Base-by-base conservation (phyloP, 1,140 invertebrate genomes). In the Macrobrachium nipponense region DNA sequence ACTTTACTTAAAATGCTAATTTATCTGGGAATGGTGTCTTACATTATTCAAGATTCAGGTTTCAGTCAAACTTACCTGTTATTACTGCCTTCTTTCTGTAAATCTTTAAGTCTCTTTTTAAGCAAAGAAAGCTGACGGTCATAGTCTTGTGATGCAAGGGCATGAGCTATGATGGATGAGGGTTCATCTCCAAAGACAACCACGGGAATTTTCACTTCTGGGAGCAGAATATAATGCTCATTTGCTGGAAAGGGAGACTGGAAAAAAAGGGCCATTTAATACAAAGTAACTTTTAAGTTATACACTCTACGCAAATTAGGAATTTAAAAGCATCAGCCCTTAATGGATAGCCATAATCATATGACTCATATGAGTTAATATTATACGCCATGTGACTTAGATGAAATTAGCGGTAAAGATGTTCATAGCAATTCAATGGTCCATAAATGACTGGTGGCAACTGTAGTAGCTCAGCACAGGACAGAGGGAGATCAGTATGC, bases 161-260 rank as follows among this genome's bases (percentile, higher is more conserved):
- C 94, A 90, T 96, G 97, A 0, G 97, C 96, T 83, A 98, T 96
- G 73, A 98, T 95, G 0, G 97, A 98, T 88, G 96, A 97, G 2
- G 95, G 95, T 90, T 98, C 96, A 18, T 94, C 93, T 90, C 98
- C 96, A 88, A 95, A 95, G 0, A 98, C 95, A 15, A 96, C 92
- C 12, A 98, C 92, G 2, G 95, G 95, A 20, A 95, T 93, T 60
- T 93, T 92, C 12, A 93, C 90, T 59, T 93, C 92, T 62, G 91
- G 83, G 2, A 93, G 90, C 23, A 92, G 89, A 2, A 93, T 91
- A 89, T 95, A 93, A 91, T 96, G 95, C 90, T 96, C 95, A 89
- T 93, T 92, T 5, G 91, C 60, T 66, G 93, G 91, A 90, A 95
- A 94, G 18, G 94, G 94, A 82, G 91, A 91, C 92, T 93, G 88